Conservation (phyloP, 2,888 invertebrate species). For the Parnassius smintheus region DNA sequence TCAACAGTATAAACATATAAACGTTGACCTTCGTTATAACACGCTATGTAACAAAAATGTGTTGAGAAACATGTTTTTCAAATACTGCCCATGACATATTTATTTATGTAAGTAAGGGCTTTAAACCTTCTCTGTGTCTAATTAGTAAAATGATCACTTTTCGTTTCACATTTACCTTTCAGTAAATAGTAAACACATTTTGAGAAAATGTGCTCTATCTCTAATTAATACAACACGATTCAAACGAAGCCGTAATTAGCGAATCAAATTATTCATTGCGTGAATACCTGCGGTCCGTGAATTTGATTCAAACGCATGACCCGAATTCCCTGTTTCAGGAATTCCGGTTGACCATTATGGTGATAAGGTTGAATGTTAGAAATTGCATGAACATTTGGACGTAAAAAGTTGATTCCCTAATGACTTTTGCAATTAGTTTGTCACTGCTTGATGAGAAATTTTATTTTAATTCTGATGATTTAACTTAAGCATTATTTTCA, state of each 20-base stretch:
- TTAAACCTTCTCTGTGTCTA: background rate
- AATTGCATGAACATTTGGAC: background rate
- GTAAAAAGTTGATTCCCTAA: background rate
- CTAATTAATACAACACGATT: constrained; percentile 10
- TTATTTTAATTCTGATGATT: no score
- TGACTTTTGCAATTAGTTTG: no score
- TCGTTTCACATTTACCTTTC: background rate
- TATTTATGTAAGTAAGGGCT: background rate
- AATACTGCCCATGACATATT: no score
- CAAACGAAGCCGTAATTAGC: constrained; percentile 27
- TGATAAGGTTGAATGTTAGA: background rate
- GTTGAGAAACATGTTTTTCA: no score
- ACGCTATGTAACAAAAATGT: no score
- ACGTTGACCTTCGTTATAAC: no score
- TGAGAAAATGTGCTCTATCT: background rate
- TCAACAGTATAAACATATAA: background rate
- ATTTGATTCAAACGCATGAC: constrained; percentile 28
- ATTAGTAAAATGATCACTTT: background rate
- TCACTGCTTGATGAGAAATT: no score
- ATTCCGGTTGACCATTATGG: constrained; percentile 28
- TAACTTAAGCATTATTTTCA: no score
- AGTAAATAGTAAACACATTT: background rate
- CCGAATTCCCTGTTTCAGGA: constrained; percentile 28
- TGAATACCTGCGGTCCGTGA: constrained; percentile 30
- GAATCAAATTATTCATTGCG: constrained; percentile 30